Evolutionary conservation across 1,140 invertebrate genomes (phyloP).

Genomic region (Diprion similis): DNA sequence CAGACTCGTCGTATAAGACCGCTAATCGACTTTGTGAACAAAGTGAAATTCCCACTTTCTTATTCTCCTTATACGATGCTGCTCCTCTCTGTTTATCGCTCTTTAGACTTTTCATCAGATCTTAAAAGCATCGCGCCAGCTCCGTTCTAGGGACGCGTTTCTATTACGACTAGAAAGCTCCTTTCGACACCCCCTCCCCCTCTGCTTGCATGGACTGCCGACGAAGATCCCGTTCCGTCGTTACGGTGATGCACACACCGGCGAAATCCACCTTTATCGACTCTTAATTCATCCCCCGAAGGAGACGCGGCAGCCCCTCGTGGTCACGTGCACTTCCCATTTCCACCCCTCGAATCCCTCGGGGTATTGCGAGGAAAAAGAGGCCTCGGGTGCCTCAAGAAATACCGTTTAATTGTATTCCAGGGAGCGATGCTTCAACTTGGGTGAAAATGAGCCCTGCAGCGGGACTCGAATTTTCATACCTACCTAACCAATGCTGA

Average conservation of each 20-base stretch:
- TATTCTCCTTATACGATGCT: too few relatives aligned
- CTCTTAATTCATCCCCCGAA: neutral
- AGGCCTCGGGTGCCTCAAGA: neutral
- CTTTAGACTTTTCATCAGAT: too few relatives aligned
- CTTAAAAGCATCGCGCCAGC: too few relatives aligned
- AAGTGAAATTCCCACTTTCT: too few relatives aligned
- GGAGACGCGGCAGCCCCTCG: neutral
- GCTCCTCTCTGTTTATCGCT: too few relatives aligned
- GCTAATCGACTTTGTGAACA: too few relatives aligned
- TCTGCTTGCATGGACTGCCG: neutral
- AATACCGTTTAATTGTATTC: conserved; percentile 1
- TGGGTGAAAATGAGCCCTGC: too few relatives aligned
- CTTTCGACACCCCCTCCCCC: neutral
- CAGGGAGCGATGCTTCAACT: too few relatives aligned
- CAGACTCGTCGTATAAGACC: too few relatives aligned
- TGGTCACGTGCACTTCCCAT: conserved; percentile 1
- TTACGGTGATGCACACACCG: neutral
- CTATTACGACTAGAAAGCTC: neutral
- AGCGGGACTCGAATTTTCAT: too few relatives aligned
- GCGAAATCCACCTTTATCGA: neutral
- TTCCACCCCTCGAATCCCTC: neutral
- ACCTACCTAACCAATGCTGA: too few relatives aligned
- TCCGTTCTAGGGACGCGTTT: too few relatives aligned
- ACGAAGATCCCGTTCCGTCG: neutral
- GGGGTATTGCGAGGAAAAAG: neutral